Conservation (phyloP, 2,113 vertebrate species). For the Todiramphus saurophagus region DNA sequence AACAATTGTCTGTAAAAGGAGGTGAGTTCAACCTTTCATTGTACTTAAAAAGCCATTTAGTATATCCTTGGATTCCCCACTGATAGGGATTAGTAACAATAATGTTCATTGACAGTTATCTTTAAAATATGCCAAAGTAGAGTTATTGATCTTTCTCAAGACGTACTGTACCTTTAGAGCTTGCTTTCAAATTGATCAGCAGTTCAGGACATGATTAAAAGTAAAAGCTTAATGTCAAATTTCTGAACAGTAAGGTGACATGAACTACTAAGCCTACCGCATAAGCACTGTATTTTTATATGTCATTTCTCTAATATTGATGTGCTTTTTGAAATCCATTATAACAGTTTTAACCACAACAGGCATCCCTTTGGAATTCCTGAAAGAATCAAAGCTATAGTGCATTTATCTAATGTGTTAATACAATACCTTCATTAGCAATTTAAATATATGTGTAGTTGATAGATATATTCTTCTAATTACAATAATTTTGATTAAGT, state of each 20-base stretch:
- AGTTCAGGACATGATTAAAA: conserved; percentile 3
- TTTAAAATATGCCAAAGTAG: not conserved
- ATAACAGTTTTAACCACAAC: not conserved
- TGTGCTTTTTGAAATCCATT: not conserved
- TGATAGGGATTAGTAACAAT: not conserved
- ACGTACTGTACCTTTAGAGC: not conserved
- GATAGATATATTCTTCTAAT: not conserved
- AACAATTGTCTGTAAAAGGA: not conserved
- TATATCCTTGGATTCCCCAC: not conserved
- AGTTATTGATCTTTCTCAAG: conserved; percentile 21
- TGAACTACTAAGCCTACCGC: not conserved
- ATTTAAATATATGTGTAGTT: not conserved
- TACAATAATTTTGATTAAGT: not conserved
- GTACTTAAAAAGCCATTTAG: not conserved
- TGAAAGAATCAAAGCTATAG: not conserved
- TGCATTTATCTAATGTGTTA: not conserved
- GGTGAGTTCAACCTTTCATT: not conserved
- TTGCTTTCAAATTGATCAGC: conserved; percentile 14
- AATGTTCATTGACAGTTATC: not conserved
- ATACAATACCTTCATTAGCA: not conserved
- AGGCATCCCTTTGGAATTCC: not conserved
- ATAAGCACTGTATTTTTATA: not conserved
- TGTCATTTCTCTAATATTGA: not conserved
- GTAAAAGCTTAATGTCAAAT: conserved; percentile 22
- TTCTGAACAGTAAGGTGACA: not conserved